Base-by-base conservation (phyloP, 2,888 invertebrate species). In the Muscina levida region DNA sequence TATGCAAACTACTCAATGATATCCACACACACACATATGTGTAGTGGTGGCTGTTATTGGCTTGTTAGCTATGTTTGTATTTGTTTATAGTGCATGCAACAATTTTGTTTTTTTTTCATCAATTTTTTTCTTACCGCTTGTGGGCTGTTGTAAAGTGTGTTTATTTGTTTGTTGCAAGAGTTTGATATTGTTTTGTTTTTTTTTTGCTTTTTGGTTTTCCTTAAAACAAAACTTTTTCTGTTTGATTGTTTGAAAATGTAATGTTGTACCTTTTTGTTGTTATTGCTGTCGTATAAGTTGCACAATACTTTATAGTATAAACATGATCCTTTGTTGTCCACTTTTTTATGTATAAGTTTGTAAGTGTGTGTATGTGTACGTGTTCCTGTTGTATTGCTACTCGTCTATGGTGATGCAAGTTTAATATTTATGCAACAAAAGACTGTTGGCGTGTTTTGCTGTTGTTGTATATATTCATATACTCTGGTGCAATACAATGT, bases 1-100 rank as follows among this genome's bases (percentile, higher is more conserved):
- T 77, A 81, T 81, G 77, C 80, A 81, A 81, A 81, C 77, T 74
- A 76, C 62, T 59, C 15, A 19, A 39, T 42, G 62, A 39, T 62
- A 19, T 62, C 13, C 39, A 37, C 42, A 19, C 71, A 39, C 66
- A 22, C 56, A 67, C 26, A 44, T 31, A 31, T 31, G 31, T 31
- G 31, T 31, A 31, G 4, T 26, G 3, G 31, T 37, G 15, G 31
- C 17, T 59, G 59, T 26, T 59, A 31, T n/a, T 59, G 59, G n/a
- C n/a, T n/a, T 37, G 2, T 13, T 5, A 31, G n/a, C n/a, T 19
- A 11, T 57, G 24, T 31, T 17, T 67, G 24, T 57, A 15, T 37
- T 39, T 75, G 46, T 59, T 26, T 5, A 59, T 59, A 51, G 67
- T 73, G 51, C 77, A 81, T 77, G 77, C 66, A 77, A 81, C 51